Conservation (phyloP, 2,113 vertebrate genomes). For the Pseudopipra pipra region DNA sequence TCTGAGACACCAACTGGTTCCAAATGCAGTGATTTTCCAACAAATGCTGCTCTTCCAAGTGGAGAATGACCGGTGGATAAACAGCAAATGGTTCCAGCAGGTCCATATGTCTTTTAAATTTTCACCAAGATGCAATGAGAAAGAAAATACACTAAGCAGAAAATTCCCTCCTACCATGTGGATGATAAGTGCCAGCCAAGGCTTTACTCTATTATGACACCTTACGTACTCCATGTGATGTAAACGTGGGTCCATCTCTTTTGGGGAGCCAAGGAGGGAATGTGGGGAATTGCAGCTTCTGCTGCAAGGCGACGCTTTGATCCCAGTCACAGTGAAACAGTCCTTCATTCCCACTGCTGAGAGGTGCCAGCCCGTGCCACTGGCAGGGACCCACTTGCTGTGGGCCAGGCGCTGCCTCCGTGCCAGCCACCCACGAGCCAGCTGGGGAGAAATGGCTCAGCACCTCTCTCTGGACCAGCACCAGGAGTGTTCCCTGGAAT, state of each 20-base stretch:
- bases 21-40: background rate
- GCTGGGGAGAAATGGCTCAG: background rate
- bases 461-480: background rate
- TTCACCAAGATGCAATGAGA: background rate
- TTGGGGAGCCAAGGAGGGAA: background rate
- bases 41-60: background rate
- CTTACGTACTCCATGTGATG: accelerated
- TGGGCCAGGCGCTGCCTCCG: background rate
- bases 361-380: background rate
- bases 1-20: background rate
- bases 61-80: background rate
- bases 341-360: accelerated
- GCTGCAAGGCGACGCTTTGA: background rate
- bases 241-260: accelerated
- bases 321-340: background rate
- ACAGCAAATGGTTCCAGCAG: background rate
- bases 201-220: background rate
- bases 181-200: accelerated
- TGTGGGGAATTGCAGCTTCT: accelerated
- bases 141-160: background rate
- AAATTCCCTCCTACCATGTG: background rate
- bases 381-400: background rate
- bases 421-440: background rate
- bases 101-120: background rate
- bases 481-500: background rate